phyloP scores from a whole-genome alignment of 1,140 invertebrate genomes.

The Latrodectus geometricus region DNA sequence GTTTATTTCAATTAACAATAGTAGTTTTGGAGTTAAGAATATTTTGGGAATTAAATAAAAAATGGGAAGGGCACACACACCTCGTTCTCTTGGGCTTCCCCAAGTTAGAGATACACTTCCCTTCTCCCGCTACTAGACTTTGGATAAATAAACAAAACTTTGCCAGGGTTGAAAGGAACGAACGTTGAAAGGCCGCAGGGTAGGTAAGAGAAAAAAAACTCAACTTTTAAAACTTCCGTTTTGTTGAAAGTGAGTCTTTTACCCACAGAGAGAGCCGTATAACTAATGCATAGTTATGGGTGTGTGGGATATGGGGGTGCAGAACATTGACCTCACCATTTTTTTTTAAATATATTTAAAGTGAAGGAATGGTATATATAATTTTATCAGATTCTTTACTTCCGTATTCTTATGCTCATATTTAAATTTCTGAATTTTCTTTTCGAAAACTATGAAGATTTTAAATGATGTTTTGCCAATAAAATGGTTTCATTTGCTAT shows the following conservation, averaged over 20 bases:
- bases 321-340: slow-evolving; percentile 37
- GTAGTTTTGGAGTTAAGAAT: no score
- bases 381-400: background rate
- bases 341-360: background rate
- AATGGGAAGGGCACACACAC: slow-evolving; percentile 4
- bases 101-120: background rate
- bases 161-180: slow-evolving; percentile 1
- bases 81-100: background rate
- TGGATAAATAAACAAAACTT: slow-evolving; percentile 56
- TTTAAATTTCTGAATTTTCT: background rate
- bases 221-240: slow-evolving; percentile 56
- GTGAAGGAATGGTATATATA: background rate
- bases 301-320: slow-evolving; percentile 36
- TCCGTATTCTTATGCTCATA: background rate
- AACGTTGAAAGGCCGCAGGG: slow-evolving; percentile 40
- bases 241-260: slow-evolving; percentile 49
- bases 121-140: slow-evolving; percentile 18
- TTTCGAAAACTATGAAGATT: background rate
- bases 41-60: background rate
- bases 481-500: no score
- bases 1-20: no score
- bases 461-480: no score
- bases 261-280: slow-evolving; percentile 12
- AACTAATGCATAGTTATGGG: slow-evolving; percentile 55
- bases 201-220: slow-evolving; percentile 14